Conservation (phyloP, 1,140 invertebrate genomes). For the Aphaenogaster rudis region DNA sequence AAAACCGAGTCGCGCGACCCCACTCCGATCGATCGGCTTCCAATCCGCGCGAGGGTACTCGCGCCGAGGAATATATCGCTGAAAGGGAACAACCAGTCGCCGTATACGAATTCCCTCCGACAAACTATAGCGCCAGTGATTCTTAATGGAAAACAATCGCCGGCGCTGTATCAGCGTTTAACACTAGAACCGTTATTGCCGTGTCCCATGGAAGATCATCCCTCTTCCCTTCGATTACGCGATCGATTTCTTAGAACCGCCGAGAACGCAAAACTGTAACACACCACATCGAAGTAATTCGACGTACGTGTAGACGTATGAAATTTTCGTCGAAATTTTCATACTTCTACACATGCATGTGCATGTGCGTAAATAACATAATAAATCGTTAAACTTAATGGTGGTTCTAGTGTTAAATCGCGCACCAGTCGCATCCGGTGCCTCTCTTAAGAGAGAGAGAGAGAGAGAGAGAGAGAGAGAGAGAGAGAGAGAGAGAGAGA, state of each 20-base stretch:
- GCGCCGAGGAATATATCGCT: conserved; percentile 31
- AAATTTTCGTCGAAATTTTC: conserved; percentile 5
- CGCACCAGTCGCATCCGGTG: not conserved
- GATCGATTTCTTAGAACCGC: not conserved
- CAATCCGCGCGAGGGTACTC: conserved; percentile 13
- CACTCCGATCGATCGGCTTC: conserved; percentile 13
- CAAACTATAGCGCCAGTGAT: not conserved
- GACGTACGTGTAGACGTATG: not conserved
- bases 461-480: not conserved
- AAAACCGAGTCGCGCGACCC: conserved; percentile 21
- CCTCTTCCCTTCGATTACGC: not conserved
- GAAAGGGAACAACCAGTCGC: not conserved
- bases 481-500: not conserved
- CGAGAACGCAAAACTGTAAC: not conserved
- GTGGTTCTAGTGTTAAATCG: conserved; percentile 23
- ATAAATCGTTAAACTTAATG: not conserved
- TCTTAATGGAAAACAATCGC: conserved; percentile 20
- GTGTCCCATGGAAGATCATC: not conserved
- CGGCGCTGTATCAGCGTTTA: not conserved
- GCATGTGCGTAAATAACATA: not conserved
- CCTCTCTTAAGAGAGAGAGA: not conserved
- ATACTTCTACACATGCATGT: not conserved
- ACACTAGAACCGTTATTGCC: conserved; percentile 14
- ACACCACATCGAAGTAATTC: not conserved
- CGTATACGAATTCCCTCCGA: not conserved